phyloP scores from a whole-genome alignment of 2,888 invertebrate species.

The Atrina japonica region DNA sequence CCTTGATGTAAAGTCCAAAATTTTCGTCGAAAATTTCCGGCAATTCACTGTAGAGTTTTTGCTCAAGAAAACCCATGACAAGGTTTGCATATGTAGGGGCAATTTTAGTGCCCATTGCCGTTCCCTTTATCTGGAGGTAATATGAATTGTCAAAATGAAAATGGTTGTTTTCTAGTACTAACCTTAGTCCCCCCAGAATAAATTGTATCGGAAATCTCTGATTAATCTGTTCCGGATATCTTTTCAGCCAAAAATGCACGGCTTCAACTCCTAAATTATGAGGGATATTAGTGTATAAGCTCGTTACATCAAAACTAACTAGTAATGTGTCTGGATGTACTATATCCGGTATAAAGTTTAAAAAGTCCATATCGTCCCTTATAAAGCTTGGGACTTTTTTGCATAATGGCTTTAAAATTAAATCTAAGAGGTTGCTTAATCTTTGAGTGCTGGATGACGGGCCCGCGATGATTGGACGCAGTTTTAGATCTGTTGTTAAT shows the following conservation, averaged over 20 bases:
- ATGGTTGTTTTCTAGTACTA: constrained; percentile 35
- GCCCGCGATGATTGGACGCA: constrained; percentile 1
- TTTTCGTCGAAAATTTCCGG: too few relatives aligned
- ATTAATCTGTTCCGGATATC: neutral
- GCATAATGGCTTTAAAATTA: constrained; percentile 4
- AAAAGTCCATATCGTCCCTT: constrained; percentile 18
- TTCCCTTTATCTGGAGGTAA: constrained; percentile 35
- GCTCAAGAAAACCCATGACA: constrained; percentile 21
- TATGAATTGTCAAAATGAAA: constrained; percentile 27
- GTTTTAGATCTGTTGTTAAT: constrained; percentile 8
- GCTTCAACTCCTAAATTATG: constrained; percentile 27
- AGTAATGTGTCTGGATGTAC: neutral
- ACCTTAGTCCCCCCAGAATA: constrained; percentile 20
- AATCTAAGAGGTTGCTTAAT: constrained; percentile 4
- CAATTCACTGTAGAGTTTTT: too few relatives aligned
- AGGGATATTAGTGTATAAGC: constrained; percentile 25
- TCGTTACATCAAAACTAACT: constrained; percentile 30
- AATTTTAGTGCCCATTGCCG: constrained; percentile 39
- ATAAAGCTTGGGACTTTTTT: constrained; percentile 7
- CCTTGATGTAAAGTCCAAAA: too few relatives aligned
- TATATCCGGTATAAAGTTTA: constrained; percentile 5
- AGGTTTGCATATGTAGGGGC: constrained; percentile 38
- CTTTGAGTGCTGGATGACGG: constrained; percentile 13
- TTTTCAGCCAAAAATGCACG: constrained; percentile 25
- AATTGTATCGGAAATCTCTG: constrained; percentile 27